Evolutionary conservation across 1,140 invertebrate genomes (phyloP), one percentile per base, ranked within the genome.

Genomic region (Euura lappo): DNA sequence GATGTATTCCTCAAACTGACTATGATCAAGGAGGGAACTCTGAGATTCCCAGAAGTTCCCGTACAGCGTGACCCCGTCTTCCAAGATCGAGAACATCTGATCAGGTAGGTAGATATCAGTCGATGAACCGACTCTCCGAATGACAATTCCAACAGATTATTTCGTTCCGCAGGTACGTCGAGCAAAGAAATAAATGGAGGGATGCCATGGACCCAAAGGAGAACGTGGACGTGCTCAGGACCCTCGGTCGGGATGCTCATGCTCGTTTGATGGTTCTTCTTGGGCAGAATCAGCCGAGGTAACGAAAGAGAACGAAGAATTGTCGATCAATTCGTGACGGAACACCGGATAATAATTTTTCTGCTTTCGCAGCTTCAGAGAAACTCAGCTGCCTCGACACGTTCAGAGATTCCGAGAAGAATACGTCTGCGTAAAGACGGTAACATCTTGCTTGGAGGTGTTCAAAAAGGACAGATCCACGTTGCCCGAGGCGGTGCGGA

Each of bases 371-470:
- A 81, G 79, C 60, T 4, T 76, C 13, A 5, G 46, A 47, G 8
- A 60, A 43, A 73, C 46, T 73, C 45, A 4, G 44, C 67, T 88
- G 11, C 87, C 86, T 64, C 65, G 65, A 4, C 81, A 87, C 68
- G 68, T 87, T 2, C 72, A 65, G 68, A 76, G 73, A 13, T 88
- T 84, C 72, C 74, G 75, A 7, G 77, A 84, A 5, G 76, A 75
- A 45, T 80, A 84, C 64, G 6, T 73, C 0, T 87, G 84, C 85
- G 69, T 78, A 0, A 88, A 88, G 81, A 72, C 85, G 70, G 64
- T 88, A 13, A 80, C 72, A 51, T 76, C 66, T n/a, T 83, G 81
- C 42, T 65, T 88, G 28, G 73, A 82, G 0, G 78, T 81, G 4
- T 84, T 85, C 65, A 87, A 87, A 75, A 87, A 86, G 65, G 42